phyloP scores from a whole-genome alignment of 2,797 vertebrate genomes.

The Karalla daura region DNA sequence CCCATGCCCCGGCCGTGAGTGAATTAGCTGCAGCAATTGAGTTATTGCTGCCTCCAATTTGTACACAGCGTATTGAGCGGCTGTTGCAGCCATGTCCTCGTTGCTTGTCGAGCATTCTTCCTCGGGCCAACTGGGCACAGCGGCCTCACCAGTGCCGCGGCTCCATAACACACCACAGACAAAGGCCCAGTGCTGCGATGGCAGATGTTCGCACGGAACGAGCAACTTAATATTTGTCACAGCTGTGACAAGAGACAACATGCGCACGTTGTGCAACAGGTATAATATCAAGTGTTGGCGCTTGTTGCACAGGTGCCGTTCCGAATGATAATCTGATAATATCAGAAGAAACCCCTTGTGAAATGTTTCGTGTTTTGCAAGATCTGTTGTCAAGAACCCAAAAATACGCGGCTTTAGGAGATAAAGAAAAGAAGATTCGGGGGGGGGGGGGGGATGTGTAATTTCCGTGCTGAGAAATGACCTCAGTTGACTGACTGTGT shows the following conservation, averaged over 20 bases:
- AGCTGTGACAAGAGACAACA: constrained; percentile 7
- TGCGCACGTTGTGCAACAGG: constrained; percentile 8
- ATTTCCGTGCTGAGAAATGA: neutral
- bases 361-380: neutral
- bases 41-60: constrained; percentile 86
- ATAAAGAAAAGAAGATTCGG: neutral
- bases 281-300: neutral
- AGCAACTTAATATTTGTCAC: constrained; percentile 34
- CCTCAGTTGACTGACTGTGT: neutral
- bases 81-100: constrained; percentile 75
- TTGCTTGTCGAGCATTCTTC: constrained; percentile 69
- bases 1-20: constrained; percentile 78
- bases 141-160: constrained; percentile 32
- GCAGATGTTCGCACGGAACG: constrained; percentile 39
- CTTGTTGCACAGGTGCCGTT: neutral
- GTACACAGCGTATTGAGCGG: constrained; percentile 81
- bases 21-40: constrained; percentile 87
- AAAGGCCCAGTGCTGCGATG: constrained; percentile 25
- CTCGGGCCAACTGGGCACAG: constrained; percentile 56
- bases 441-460: neutral
- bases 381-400: neutral
- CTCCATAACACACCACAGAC: constrained; percentile 36
- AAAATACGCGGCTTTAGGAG: neutral
- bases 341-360: neutral
- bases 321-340: too few relatives aligned